Conservation (phyloP, 1,140 invertebrate species). For the Heliconius hermathena region DNA sequence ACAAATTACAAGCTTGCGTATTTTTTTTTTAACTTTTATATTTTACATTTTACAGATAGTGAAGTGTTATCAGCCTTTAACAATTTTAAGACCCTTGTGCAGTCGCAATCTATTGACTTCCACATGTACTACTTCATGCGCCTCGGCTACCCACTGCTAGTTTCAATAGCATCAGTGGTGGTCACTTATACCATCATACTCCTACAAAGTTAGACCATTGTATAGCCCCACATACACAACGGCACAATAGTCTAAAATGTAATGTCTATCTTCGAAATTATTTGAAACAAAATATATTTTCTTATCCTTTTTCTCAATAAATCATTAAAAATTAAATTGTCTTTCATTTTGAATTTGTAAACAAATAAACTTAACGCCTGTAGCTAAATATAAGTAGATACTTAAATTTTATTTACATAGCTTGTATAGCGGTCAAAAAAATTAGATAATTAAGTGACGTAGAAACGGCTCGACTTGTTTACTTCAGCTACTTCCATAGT, state of each 20-base stretch:
- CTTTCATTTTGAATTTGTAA: too few species aligned
- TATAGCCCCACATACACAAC: not conserved
- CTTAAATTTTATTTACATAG: too few species aligned
- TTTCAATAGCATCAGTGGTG: conserved; percentile 59
- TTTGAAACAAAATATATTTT: too few species aligned
- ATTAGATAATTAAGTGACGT: too few species aligned
- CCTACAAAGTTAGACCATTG: conserved; percentile 46
- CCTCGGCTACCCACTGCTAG: conserved; percentile 55
- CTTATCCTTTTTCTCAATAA: not conserved
- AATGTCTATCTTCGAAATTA: too few species aligned
- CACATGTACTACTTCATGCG: conserved; percentile 58
- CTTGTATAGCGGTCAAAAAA: too few species aligned
- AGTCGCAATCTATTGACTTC: conserved; percentile 50
- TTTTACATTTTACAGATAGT: conserved; percentile 40
- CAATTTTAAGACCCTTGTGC: conserved; percentile 48
- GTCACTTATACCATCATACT: conserved; percentile 67
- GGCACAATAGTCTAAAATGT: too few species aligned
- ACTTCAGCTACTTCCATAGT: too few species aligned
- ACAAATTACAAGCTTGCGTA: too few species aligned
- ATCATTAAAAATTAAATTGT: not conserved
- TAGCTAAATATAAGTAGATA: too few species aligned
- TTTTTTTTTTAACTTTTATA: conserved; percentile 7
- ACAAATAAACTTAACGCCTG: too few species aligned
- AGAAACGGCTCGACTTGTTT: too few species aligned
- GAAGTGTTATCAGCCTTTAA: conserved; percentile 37